phyloP scores from a whole-genome alignment of 2,888 invertebrate genomes.

The Lasioglossum marginatum region DNA sequence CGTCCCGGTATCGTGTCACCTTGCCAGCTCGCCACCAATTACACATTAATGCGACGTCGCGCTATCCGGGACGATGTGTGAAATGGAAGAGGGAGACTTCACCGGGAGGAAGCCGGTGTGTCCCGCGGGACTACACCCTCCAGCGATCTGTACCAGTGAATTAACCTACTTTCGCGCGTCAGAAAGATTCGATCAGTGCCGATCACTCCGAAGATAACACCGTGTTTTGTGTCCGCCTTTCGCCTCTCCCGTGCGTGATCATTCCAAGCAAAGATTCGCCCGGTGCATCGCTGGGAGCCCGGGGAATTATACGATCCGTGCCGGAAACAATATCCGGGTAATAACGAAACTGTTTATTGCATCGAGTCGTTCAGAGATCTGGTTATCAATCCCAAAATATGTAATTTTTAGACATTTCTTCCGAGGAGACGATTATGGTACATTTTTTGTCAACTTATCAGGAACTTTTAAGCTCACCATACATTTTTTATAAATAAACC shows the following conservation, averaged over 20 bases:
- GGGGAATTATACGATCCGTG: background rate
- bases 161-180: conserved; percentile 75
- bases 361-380: background rate
- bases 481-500: too few relatives aligned
- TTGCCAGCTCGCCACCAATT: conserved; percentile 76
- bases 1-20: conserved; percentile 74
- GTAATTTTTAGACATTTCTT: too few relatives aligned
- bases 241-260: background rate
- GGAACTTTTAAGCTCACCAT: background rate
- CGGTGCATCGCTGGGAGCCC: background rate
- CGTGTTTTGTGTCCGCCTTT: conserved; percentile 31
- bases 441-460: too few relatives aligned
- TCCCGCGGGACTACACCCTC: conserved; percentile 71
- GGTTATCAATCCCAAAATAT: background rate
- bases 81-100: conserved; percentile 51
- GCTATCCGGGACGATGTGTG: conserved; percentile 72
- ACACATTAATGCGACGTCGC: conserved; percentile 78
- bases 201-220: conserved; percentile 38
- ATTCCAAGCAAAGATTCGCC: conserved; percentile 40
- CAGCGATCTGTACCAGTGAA: conserved; percentile 70
- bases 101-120: conserved; percentile 25
- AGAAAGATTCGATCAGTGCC: conserved; percentile 58
- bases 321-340: background rate
- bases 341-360: background rate
- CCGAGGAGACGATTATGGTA: too few relatives aligned